Conservation (phyloP, 2,797 vertebrate species). For the Alca torda region DNA sequence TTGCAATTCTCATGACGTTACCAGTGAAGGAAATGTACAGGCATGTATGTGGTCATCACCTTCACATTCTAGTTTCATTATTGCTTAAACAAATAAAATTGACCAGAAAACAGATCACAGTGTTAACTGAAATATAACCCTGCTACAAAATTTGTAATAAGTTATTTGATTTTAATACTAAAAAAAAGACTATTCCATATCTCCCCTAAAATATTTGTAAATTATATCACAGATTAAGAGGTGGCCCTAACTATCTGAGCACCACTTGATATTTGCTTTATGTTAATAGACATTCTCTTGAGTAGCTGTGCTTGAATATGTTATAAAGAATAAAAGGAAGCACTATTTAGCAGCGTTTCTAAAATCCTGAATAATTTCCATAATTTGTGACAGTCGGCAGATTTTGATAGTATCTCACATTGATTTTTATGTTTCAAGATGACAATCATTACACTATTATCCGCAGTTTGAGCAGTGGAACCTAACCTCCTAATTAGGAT, state of each 20-base stretch:
- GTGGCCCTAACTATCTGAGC: slow-evolving; percentile 15
- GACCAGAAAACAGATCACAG: neutral
- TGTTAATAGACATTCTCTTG: slow-evolving; percentile 33
- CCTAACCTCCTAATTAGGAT: slow-evolving; percentile 84
- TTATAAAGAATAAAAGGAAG: slow-evolving; percentile 37
- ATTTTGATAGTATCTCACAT: slow-evolving; percentile 69
- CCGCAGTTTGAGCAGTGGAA: slow-evolving; percentile 76
- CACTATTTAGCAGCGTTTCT: slow-evolving; percentile 50
- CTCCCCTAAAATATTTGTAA: slow-evolving; percentile 31
- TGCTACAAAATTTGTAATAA: neutral
- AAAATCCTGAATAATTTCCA: slow-evolving; percentile 71
- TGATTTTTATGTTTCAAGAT: slow-evolving; percentile 77
- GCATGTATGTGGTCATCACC: neutral
- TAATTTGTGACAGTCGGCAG: slow-evolving; percentile 73
- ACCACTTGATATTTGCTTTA: slow-evolving; percentile 56
- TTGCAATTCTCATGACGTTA: neutral
- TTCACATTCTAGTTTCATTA: neutral
- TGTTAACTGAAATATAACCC: neutral
- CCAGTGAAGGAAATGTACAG: neutral
- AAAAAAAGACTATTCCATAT: neutral
- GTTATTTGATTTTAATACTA: neutral
- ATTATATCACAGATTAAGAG: neutral
- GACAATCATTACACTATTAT: slow-evolving; percentile 83
- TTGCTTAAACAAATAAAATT: neutral
- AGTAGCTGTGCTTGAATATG: slow-evolving; percentile 26